Base-by-base conservation (phyloP, 2,113 vertebrate genomes). In the Picathartes gymnocephalus region DNA sequence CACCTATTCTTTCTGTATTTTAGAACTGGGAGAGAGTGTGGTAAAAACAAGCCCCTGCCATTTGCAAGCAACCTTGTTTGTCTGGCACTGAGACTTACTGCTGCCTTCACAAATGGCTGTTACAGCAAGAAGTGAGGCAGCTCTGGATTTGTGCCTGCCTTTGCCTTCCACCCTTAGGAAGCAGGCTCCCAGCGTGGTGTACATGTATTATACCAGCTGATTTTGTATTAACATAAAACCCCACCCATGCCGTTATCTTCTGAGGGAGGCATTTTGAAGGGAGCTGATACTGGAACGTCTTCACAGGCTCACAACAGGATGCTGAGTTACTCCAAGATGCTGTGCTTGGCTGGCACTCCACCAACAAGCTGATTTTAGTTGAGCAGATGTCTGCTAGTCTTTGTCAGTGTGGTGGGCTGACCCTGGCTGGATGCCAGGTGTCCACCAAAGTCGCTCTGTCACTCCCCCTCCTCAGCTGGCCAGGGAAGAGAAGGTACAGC, bases 371-470 rank as follows among this genome's bases (percentile, higher is more conserved):
- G 93, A 33, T 56, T 79, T 54, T 44, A 73, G 82, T 65, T 3
- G 45, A 96, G 91, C 95, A 91, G 93, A 87, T 92, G 95, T 92
- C 94, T 92, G 92, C 33, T 95, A 60, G 69, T 92, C 94, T 83
- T 53, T 81, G 68, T 57, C 48, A 50, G 42, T 28, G 71, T 24
- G 56, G 35, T 62, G 80, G 71, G 64, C 42, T 47, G 42, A 6
- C 50, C 27, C 48, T 62, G 71, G 56, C 48, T 50, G 48, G 10
- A 1, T 62, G 71, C 71, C 80, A 62, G 31, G 24, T 37, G 35
- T 48, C 57, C 74, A 31, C 40, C 50, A 62, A 21, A 71, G 65
- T n/a, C 0, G 2, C 40, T 56, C 74, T 40, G 30, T 62, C 48
- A 13, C 70, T 54, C 70, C 10, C 10, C 14, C 35, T 60, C 39